phyloP scores from a whole-genome alignment of 2,888 invertebrate genomes.

The Gymnosoma rotundatum region DNA sequence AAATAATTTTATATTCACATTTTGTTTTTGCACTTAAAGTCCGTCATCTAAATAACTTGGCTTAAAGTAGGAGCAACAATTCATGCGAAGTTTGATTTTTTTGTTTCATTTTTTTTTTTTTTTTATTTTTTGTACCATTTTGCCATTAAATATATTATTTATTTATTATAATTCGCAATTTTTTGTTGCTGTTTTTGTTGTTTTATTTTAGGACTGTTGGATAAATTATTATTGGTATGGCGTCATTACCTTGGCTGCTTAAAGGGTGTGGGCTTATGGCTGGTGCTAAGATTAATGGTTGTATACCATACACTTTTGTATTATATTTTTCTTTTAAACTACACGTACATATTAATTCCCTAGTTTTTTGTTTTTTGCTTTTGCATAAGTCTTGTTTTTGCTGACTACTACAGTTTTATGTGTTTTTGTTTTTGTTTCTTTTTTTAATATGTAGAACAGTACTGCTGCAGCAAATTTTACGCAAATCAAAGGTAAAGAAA shows the following conservation, averaged over 20 bases:
- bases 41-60: constrained; percentile 52
- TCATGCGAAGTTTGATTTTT: constrained; percentile 12
- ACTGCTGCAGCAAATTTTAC: constrained; percentile 35
- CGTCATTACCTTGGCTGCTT: constrained; percentile 68
- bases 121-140: not conserved
- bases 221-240: constrained; percentile 67
- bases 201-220: constrained; percentile 45
- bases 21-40: constrained; percentile 49
- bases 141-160: constrained; percentile 52
- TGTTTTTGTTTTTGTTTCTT: not conserved
- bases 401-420: constrained; percentile 2
- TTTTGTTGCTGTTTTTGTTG: constrained; percentile 6
- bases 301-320: constrained; percentile 43
- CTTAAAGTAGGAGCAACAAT: constrained; percentile 9
- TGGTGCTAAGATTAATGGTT: constrained; percentile 69
- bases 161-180: constrained; percentile 47
- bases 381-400: not conserved
- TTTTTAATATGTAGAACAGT: constrained; percentile 16
- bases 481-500: constrained; percentile 19
- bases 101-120: constrained; percentile 29
- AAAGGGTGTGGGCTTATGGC: constrained; percentile 69
- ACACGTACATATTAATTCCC: not conserved
- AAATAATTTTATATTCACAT: constrained; percentile 6
- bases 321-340: not conserved
- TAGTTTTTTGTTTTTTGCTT: constrained; percentile 3